phyloP scores from a whole-genome alignment of 2,797 vertebrate genomes.

The Gorsachius magnificus region DNA sequence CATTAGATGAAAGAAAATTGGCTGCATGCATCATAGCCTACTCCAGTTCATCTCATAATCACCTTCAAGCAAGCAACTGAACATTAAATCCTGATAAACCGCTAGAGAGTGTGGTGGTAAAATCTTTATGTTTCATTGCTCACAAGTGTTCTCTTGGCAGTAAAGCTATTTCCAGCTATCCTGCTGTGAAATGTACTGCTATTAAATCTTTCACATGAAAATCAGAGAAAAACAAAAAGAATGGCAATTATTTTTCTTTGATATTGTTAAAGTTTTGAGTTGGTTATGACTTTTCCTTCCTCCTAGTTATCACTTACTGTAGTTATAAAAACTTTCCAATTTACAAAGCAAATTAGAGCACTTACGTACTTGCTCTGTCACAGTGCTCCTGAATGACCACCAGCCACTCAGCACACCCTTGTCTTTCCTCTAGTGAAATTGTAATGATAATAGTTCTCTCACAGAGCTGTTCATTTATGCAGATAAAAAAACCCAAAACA shows the following conservation, averaged over 20 bases:
- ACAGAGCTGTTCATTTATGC: background rate
- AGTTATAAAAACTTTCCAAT: background rate
- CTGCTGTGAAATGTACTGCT: constrained; percentile 4
- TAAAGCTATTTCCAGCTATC: background rate
- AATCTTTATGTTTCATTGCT: constrained; percentile 37
- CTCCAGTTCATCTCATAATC: background rate
- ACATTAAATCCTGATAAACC: constrained; percentile 20
- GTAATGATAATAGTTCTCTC: background rate
- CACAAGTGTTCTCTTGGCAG: background rate
- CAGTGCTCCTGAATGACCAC: background rate
- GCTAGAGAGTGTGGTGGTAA: background rate
- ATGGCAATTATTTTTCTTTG: accelerated
- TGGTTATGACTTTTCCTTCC: background rate
- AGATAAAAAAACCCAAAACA: background rate
- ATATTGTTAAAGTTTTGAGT: background rate
- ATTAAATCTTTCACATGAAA: background rate
- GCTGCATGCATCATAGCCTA: background rate
- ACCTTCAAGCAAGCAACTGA: background rate
- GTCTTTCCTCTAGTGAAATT: background rate
- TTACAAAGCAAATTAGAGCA: background rate
- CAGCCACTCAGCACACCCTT: background rate
- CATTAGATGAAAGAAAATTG: background rate
- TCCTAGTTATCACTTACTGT: background rate
- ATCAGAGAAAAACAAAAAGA: background rate
- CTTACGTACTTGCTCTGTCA: background rate